phyloP scores from a whole-genome alignment of 2,888 invertebrate species.

The Rhodophaea formosa region DNA sequence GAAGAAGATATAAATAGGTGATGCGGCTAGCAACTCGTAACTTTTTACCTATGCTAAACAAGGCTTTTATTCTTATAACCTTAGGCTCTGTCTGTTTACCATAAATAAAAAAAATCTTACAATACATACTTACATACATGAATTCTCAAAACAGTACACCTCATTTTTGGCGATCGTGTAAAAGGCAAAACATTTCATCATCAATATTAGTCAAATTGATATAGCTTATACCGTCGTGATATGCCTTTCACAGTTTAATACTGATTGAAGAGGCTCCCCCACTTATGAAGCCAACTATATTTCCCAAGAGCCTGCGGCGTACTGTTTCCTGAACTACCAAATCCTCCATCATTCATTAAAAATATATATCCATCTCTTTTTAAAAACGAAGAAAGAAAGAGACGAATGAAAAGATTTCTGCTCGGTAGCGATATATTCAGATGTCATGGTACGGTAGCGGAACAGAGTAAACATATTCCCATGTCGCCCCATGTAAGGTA shows the following conservation, averaged over 20 bases:
- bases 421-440: constrained; percentile 36
- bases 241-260: constrained; percentile 63
- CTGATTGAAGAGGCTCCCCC: constrained; percentile 66
- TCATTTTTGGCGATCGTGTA: no score
- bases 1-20: no score
- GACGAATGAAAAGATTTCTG: constrained; percentile 39
- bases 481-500: constrained; percentile 60
- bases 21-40: no score
- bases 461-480: constrained; percentile 66
- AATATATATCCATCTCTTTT: constrained; percentile 53
- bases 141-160: no score
- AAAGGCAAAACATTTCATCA: background rate
- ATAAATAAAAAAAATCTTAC: no score
- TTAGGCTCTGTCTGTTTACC: no score
- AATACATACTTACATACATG: no score
- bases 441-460: constrained; percentile 47
- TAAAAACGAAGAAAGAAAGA: constrained; percentile 32
- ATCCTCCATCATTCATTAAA: constrained; percentile 51
- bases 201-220: constrained; percentile 62
- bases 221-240: constrained; percentile 45
- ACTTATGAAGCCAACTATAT: constrained; percentile 61
- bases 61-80: no score
- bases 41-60: no score
- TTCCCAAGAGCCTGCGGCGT: constrained; percentile 67
- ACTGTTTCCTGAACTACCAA: constrained; percentile 37